Evolutionary conservation across 1,140 invertebrate species (phyloP).

Genomic region (Trypoxylus dichotomus): DNA sequence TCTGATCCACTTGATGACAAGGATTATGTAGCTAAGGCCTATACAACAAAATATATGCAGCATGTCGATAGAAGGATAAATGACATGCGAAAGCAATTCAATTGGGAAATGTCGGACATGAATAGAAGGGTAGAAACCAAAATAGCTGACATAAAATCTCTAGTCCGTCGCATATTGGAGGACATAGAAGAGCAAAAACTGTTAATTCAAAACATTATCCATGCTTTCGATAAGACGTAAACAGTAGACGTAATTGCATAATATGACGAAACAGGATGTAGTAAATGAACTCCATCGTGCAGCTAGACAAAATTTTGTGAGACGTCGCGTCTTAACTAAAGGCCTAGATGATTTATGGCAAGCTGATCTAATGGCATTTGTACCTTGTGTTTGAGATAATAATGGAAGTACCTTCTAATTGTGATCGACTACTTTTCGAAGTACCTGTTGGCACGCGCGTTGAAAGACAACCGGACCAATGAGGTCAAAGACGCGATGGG

Average conservation of each 20-base stretch:
- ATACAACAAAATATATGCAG: too few species aligned
- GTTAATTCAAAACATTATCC: too few species aligned
- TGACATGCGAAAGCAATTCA: too few species aligned
- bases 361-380: neutral
- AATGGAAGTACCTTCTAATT: neutral
- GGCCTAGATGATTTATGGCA: constrained; percentile 39
- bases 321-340: neutral
- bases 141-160: too few species aligned
- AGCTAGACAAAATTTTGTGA: neutral
- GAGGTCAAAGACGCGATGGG: constrained; percentile 34
- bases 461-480: constrained; percentile 33
- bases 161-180: too few species aligned
- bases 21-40: constrained; percentile 44
- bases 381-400: neutral
- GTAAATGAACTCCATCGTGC: neutral
- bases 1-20: constrained; percentile 45
- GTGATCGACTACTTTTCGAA: neutral
- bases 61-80: too few species aligned
- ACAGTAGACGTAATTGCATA: too few species aligned
- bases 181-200: too few species aligned
- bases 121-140: too few species aligned
- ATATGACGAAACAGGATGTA: neutral
- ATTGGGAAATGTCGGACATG: too few species aligned
- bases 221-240: too few species aligned
- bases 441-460: constrained; percentile 38